Evolutionary conservation across 2,888 invertebrate species (phyloP).

Genomic region (Sisyra terminalis): DNA sequence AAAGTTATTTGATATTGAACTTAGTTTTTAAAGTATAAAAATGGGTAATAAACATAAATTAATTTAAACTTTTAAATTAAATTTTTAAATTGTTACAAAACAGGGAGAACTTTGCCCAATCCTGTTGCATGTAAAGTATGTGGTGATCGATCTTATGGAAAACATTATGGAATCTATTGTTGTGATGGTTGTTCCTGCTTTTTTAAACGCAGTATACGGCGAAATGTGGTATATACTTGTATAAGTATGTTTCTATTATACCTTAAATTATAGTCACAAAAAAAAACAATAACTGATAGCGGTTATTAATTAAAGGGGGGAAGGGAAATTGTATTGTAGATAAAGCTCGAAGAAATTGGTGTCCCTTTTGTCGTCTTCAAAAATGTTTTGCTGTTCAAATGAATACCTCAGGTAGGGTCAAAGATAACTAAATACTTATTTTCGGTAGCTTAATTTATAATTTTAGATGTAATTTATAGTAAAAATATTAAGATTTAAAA

Average conservation of each 20-base stretch:
- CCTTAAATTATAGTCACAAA: not conserved
- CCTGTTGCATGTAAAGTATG: conserved; percentile 62
- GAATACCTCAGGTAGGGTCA: conserved; percentile 49
- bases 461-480: too few relatives aligned
- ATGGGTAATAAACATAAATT: conserved; percentile 1
- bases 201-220: conserved; percentile 68
- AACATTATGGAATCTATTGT: conserved; percentile 70
- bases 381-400: conserved; percentile 62
- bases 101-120: conserved; percentile 36
- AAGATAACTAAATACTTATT: too few relatives aligned
- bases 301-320: conserved; percentile 34
- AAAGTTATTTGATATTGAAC: too few relatives aligned
- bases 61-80: not conserved
- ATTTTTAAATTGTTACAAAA: not conserved
- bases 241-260: conserved; percentile 35
- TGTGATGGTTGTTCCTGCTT: conserved; percentile 86
- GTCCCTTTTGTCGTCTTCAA: conserved; percentile 65
- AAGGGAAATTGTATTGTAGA: conserved; percentile 60
- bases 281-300: too few relatives aligned
- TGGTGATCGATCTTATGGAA: conserved; percentile 67
- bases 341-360: conserved; percentile 74
- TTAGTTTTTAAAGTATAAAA: too few relatives aligned
- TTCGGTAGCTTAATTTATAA: too few relatives aligned
- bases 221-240: conserved; percentile 55
- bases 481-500: too few relatives aligned